Evolutionary conservation across 1,140 invertebrate species (phyloP).

Genomic region (Atopsyche davidsoni): DNA sequence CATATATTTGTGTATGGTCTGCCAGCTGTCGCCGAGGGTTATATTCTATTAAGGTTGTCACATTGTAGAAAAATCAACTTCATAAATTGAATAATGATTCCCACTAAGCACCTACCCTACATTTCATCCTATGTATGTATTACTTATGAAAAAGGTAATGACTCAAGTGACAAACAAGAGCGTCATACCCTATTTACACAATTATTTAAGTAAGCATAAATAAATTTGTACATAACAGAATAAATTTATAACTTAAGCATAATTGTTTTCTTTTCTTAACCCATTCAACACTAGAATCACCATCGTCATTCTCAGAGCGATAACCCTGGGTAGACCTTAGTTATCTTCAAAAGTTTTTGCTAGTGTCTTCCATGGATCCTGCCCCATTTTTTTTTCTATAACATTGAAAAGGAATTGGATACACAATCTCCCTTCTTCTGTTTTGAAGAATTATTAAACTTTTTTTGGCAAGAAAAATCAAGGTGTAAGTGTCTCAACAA

Average conservation of each 20-base stretch:
- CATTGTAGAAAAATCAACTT: neutral
- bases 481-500: no score
- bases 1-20: neutral
- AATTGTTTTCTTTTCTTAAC: neutral
- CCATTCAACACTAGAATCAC: no score
- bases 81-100: no score
- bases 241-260: slow-evolving; percentile 2
- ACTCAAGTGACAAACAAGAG: neutral
- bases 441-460: no score
- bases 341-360: no score
- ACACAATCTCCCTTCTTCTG: no score
- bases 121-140: neutral
- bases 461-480: no score
- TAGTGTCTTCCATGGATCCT: no score
- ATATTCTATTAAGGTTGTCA: neutral
- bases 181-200: slow-evolving; percentile 6
- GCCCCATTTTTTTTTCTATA: no score
- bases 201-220: neutral
- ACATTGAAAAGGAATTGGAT: no score
- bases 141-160: neutral
- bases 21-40: neutral
- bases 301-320: no score
- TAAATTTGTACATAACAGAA: slow-evolving; percentile 8
- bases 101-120: neutral
- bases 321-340: no score